Percentiles rank a stretch among this genome's conserved stretches.
Evolutionary conservation across 1,140 invertebrate genomes (phyloP).

Genomic region (Pseudomyrmex sp.): DNA sequence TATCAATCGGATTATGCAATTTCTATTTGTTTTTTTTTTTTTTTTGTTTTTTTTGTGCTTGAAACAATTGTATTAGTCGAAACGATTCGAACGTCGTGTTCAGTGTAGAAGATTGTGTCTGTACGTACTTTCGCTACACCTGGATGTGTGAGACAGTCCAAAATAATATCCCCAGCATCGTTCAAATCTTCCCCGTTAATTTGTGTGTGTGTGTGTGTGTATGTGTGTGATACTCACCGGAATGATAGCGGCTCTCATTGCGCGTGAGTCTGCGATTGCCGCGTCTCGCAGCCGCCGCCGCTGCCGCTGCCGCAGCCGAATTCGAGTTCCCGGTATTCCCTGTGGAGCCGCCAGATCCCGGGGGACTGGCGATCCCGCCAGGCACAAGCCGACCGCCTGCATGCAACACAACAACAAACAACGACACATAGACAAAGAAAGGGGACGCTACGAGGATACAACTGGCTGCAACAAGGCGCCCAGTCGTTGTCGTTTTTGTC

Average conservation of each 20-base stretch:
- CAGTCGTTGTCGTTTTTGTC: not conserved
- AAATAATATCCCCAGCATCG: not conserved
- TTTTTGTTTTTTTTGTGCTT: no score
- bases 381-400: slow-evolving; percentile 84
- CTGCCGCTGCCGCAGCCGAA: slow-evolving; percentile 74
- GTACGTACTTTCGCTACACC: not conserved
- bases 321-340: slow-evolving; percentile 85
- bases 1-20: no score
- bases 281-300: slow-evolving; percentile 86
- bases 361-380: slow-evolving; percentile 82
- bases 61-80: no score
- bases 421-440: slow-evolving; percentile 80
- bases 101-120: no score
- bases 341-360: slow-evolving; percentile 82
- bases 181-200: no score
- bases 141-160: not conserved
- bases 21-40: no score
- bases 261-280: slow-evolving; percentile 95
- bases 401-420: slow-evolving; percentile 84
- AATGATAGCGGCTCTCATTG: slow-evolving; percentile 98
- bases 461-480: not conserved
- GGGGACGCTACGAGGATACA: slow-evolving; percentile 58
- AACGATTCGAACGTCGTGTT: no score
- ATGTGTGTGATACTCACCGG: slow-evolving; percentile 89
- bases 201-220: no score